Conservation (phyloP, 2,113 vertebrate genomes). For the Sebastes fasciatus region DNA sequence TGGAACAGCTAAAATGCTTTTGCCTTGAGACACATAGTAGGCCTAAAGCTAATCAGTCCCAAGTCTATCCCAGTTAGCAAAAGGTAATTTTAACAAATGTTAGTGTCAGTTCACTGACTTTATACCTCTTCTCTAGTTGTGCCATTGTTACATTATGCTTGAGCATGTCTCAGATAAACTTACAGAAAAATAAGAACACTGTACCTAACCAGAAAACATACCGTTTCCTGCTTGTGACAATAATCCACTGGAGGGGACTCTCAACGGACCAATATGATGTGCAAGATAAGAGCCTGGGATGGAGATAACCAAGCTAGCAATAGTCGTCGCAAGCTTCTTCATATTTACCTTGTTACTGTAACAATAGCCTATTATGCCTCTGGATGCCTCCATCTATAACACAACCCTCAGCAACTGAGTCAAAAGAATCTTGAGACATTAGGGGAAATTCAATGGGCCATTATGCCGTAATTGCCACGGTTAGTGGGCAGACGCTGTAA, state of each 20-base stretch:
- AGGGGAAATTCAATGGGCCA: background rate
- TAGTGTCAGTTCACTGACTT: too few species aligned
- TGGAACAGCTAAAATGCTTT: too few species aligned
- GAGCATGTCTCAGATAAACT: background rate
- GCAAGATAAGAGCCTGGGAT: background rate
- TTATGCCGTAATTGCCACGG: background rate
- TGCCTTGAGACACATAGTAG: too few species aligned
- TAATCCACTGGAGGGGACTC: background rate
- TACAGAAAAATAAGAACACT: too few species aligned
- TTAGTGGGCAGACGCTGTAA: constrained; percentile 2
- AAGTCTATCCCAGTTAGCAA: too few species aligned
- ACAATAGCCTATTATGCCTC: background rate
- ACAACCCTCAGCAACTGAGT: background rate
- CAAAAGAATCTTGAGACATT: background rate
- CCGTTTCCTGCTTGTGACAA: too few species aligned
- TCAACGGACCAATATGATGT: background rate
- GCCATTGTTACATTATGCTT: background rate
- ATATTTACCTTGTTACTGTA: background rate
- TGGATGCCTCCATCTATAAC: background rate
- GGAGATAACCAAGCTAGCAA: background rate
- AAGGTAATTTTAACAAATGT: too few species aligned
- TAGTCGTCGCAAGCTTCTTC: background rate
- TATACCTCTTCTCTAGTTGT: background rate
- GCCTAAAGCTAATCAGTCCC: too few species aligned
- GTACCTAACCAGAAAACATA: too few species aligned